These are phyloP conservation scores for Orchesella cincta DNA, from an alignment of 1,140 invertebrate species.

Conservation along the genomic window DNA sequence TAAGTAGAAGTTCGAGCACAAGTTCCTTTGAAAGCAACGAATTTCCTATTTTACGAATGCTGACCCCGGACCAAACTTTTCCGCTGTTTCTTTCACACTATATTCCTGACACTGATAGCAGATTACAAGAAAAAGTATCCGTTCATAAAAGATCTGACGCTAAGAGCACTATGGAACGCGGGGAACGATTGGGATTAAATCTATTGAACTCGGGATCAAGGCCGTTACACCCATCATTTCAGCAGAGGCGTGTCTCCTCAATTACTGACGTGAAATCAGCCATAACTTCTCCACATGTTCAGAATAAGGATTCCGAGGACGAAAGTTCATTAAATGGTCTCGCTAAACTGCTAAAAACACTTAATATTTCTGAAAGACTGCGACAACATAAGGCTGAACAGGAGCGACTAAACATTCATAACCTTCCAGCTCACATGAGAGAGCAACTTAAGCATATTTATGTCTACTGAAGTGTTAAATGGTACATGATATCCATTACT, in stretches of 20 bases:
- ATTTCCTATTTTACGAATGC: background rate
- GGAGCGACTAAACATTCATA: constrained; percentile 31
- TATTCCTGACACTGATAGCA: background rate
- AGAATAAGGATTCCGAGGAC: background rate
- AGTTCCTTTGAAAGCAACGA: background rate
- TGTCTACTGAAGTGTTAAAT: constrained; percentile 34
- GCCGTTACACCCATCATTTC: background rate
- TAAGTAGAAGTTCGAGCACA: background rate
- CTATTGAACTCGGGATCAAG: background rate
- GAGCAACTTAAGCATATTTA: constrained; percentile 42
- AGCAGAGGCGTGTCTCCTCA: background rate
- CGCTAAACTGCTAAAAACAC: constrained; percentile 1
- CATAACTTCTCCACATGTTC: background rate
- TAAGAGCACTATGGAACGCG: background rate
- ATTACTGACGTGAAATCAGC: background rate
- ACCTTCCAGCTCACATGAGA: constrained; percentile 35
- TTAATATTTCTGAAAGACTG: constrained; percentile 18
- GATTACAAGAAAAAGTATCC: background rate
- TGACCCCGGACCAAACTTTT: background rate
- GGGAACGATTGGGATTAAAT: background rate
- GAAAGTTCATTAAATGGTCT: background rate
- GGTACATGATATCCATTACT: no score
- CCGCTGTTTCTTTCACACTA: background rate
- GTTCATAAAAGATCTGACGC: background rate
- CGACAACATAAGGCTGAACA: constrained; percentile 28